These are phyloP conservation scores for Bellardia bayeri DNA, from an alignment of 2,888 invertebrate genomes.

Conservation along the genomic window DNA sequence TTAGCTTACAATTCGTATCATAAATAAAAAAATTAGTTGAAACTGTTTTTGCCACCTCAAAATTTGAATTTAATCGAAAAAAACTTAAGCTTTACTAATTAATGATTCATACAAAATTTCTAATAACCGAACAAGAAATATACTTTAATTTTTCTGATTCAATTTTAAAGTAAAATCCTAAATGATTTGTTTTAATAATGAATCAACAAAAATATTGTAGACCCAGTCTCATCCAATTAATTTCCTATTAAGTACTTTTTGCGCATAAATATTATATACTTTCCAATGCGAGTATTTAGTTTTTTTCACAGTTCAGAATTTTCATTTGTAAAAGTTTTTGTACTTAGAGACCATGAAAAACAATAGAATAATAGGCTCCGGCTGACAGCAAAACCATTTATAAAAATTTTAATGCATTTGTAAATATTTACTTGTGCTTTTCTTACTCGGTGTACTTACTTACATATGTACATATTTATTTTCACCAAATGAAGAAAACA, in stretches of 20 bases:
- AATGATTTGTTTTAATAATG: slow-evolving; percentile 1
- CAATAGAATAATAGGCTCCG: not conserved
- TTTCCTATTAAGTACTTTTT: slow-evolving; percentile 8
- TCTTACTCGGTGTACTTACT: not conserved
- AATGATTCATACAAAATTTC: not conserved
- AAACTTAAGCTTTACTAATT: not conserved
- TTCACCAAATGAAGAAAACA: slow-evolving; percentile 21
- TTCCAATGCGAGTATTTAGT: not conserved
- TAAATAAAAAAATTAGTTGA: not conserved
- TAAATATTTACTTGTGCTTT: slow-evolving; percentile 37
- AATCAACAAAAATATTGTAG: slow-evolving; percentile 20
- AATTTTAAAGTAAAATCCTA: not conserved
- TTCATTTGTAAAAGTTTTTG: not conserved
- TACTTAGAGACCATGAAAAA: slow-evolving; percentile 12
- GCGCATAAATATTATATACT: slow-evolving; percentile 4
- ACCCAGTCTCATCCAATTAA: not conserved
- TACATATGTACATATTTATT: too few species aligned
- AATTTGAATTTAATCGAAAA: not conserved
- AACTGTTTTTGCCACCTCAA: not conserved
- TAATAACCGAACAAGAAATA: not conserved
- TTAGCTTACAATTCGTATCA: too few species aligned
- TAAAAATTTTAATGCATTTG: slow-evolving; percentile 32
- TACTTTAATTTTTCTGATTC: not conserved
- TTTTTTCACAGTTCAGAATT: slow-evolving; percentile 23
- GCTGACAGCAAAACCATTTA: slow-evolving; percentile 27